Conservation (phyloP, 2,797 vertebrate genomes). For the Decapterus maruadsi region DNA sequence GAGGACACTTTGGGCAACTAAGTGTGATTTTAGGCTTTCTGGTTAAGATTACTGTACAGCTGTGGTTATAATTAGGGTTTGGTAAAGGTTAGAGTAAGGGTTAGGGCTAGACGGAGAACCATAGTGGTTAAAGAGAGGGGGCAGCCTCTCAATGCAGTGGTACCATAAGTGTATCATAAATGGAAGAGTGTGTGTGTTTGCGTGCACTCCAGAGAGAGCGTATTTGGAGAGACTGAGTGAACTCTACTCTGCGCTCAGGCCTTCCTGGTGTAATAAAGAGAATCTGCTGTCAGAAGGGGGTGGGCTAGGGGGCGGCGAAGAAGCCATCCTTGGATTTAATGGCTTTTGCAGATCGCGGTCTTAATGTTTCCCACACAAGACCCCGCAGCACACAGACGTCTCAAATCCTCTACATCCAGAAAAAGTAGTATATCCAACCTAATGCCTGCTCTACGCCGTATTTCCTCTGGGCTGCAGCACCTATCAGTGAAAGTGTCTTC, state of each 20-base stretch:
- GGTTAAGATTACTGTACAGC: slow-evolving; percentile 48
- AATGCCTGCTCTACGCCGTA: background rate
- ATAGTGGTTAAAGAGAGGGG: slow-evolving; percentile 35
- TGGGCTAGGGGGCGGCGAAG: slow-evolving; percentile 35
- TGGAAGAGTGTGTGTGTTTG: slow-evolving; percentile 17
- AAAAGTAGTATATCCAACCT: slow-evolving; percentile 11
- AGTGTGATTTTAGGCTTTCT: slow-evolving; percentile 38
- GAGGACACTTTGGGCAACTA: slow-evolving; percentile 19
- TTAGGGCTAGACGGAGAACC: slow-evolving; percentile 35
- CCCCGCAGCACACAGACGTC: slow-evolving; percentile 27
- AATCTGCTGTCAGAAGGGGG: slow-evolving; percentile 61
- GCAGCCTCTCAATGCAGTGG: slow-evolving; percentile 24
- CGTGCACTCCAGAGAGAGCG: background rate
- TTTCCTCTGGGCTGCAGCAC: background rate
- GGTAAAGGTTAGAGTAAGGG: slow-evolving; percentile 43
- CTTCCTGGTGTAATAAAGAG: slow-evolving; percentile 77
- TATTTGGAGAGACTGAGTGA: slow-evolving; percentile 25
- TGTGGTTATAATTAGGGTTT: slow-evolving; percentile 51
- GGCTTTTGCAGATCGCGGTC: slow-evolving; percentile 78
- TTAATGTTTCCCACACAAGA: slow-evolving; percentile 61
- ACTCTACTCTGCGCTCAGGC: slow-evolving; percentile 46
- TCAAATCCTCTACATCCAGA: slow-evolving; percentile 36
- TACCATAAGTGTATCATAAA: slow-evolving; percentile 31
- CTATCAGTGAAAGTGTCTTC: slow-evolving; percentile 4
- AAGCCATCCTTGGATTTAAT: slow-evolving; percentile 77